phyloP scores from a whole-genome alignment of 2,888 invertebrate genomes.

The Hydrotaea cyrtoneurina region DNA sequence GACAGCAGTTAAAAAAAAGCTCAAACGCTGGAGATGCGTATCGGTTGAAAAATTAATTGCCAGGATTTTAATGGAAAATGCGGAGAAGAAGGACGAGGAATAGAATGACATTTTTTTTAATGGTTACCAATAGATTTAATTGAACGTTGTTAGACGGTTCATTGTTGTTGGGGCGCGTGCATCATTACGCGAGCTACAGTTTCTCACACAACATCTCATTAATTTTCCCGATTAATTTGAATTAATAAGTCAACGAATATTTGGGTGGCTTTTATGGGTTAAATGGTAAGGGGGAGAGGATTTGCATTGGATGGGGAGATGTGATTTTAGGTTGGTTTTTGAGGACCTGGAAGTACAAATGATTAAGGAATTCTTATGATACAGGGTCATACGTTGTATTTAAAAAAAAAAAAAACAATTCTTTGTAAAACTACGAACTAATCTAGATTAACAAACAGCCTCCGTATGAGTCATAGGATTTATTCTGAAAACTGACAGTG shows the following conservation, averaged over 20 bases:
- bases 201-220: neutral
- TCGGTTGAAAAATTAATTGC: slow-evolving; percentile 16
- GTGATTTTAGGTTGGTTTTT: too few relatives aligned
- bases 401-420: too few relatives aligned
- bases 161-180: neutral
- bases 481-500: too few relatives aligned
- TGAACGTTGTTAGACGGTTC: neutral
- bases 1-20: slow-evolving; percentile 2
- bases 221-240: neutral
- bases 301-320: neutral
- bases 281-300: too few relatives aligned
- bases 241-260: neutral
- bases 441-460: too few relatives aligned
- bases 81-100: too few relatives aligned
- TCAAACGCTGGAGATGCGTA: neutral
- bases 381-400: too few relatives aligned
- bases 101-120: too few relatives aligned
- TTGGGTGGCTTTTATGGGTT: neutral
- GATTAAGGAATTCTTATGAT: too few relatives aligned
- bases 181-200: neutral
- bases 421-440: too few relatives aligned
- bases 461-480: too few relatives aligned
- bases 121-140: slow-evolving; percentile 5
- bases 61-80: neutral
- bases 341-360: too few relatives aligned